These are phyloP conservation scores for Petrocephalus zakoni DNA, from an alignment of 2,113 vertebrate genomes.

Conservation along the genomic window DNA sequence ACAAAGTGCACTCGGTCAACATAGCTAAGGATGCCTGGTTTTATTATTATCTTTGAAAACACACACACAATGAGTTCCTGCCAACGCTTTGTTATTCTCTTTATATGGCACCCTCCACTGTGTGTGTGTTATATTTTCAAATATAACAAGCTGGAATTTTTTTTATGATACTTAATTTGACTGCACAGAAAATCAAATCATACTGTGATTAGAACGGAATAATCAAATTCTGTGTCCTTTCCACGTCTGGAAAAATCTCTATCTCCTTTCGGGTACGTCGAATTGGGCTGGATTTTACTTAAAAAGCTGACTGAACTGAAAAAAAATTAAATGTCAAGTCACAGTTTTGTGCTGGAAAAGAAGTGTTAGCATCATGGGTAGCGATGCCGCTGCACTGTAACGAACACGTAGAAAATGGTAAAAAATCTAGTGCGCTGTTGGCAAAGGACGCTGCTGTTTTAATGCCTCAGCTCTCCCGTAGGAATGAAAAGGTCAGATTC, in stretches of 20 bases:
- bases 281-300: neutral
- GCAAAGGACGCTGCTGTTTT: neutral
- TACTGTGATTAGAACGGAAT: neutral
- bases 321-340: neutral
- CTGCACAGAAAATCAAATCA: neutral
- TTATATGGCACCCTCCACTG: neutral
- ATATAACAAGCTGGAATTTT: neutral
- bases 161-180: neutral
- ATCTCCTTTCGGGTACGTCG: neutral
- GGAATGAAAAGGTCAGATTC: slow-evolving; percentile 2
- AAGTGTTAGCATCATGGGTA: neutral
- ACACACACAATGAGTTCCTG: neutral
- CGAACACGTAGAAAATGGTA: neutral
- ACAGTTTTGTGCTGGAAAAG: neutral
- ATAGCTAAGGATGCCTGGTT: neutral
- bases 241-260: neutral
- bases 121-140: neutral
- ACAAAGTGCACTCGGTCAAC: neutral
- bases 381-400: neutral
- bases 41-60: neutral
- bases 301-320: neutral
- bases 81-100: neutral
- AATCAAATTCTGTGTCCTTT: neutral
- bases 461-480: neutral
- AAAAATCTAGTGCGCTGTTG: neutral